Percentiles rank a stretch among this genome's conserved stretches.
Conservation (phyloP, 2,888 invertebrate genomes). For the Marasmarcha lunaedactyla region DNA sequence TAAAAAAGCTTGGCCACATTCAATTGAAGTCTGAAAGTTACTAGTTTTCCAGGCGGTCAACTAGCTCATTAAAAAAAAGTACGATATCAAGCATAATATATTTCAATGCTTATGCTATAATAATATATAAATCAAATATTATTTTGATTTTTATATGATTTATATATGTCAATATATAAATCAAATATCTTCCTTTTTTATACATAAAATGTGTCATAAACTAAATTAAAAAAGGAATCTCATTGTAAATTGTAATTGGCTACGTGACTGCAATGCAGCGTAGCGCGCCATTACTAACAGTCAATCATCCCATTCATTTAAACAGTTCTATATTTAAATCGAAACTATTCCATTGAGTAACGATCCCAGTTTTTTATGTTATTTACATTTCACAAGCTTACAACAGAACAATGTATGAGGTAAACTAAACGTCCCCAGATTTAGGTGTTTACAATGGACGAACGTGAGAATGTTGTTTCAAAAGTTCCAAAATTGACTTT, state of each 20-base stretch:
- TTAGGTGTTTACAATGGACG: slow-evolving; percentile 44
- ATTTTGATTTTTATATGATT: too few species aligned
- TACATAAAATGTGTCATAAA: too few species aligned
- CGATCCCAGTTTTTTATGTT: slow-evolving; percentile 22
- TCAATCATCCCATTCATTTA: slow-evolving; percentile 31
- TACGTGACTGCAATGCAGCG: slow-evolving; percentile 42
- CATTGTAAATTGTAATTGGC: slow-evolving; percentile 29
- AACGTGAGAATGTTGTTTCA: slow-evolving; percentile 57
- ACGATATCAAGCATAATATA: too few species aligned
- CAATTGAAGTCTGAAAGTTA: too few species aligned
- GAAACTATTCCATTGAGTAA: slow-evolving; percentile 34
- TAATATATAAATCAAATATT: too few species aligned
- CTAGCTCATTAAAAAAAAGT: too few species aligned
- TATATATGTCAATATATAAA: too few species aligned
- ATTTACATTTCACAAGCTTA: slow-evolving; percentile 54
- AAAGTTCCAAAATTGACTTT: slow-evolving; percentile 27
- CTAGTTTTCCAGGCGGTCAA: too few species aligned
- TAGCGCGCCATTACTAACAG: slow-evolving; percentile 29
- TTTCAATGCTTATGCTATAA: too few species aligned
- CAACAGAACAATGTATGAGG: slow-evolving; percentile 52
- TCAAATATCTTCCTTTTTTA: too few species aligned
- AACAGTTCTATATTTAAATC: slow-evolving; percentile 26
- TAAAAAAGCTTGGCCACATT: too few species aligned
- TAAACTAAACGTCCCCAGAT: slow-evolving; percentile 46
- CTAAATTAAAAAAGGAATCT: too few species aligned